Conservation (phyloP, 2,797 vertebrate genomes). For the Crypturellus tataupa region DNA sequence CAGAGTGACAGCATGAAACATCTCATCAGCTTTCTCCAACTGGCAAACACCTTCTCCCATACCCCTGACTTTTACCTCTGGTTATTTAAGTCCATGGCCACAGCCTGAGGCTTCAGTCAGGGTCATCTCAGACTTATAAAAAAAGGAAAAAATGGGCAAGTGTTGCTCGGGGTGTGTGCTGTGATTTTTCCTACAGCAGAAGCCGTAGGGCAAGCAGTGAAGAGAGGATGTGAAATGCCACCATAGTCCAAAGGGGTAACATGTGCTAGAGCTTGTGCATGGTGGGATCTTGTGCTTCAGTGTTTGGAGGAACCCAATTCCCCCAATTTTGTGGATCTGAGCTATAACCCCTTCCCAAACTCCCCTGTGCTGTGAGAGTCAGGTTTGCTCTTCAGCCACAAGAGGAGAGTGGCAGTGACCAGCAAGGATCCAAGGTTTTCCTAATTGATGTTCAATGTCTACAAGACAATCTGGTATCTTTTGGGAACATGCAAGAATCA, state of each 20-base stretch:
- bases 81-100: neutral
- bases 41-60: neutral
- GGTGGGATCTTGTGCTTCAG: conserved; percentile 46
- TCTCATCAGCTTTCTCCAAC: accelerated
- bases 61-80: neutral
- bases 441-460: neutral
- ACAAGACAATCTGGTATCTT: accelerated
- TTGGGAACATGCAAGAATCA: neutral
- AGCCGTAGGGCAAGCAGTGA: neutral
- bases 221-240: neutral
- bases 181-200: neutral
- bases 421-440: neutral
- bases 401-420: neutral
- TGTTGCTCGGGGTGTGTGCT: neutral
- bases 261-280: neutral
- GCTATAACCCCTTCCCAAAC: neutral
- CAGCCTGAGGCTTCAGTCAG: neutral
- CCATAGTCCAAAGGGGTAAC: neutral
- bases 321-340: neutral
- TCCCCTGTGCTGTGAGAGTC: accelerated
- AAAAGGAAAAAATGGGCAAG: neutral
- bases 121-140: too few relatives aligned
- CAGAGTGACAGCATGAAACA: neutral
- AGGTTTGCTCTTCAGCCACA: neutral
- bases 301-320: neutral